A percentile compares a stretch with the other conserved stretches of the same genome.
phyloP scores from a whole-genome alignment of 2,113 vertebrate genomes.

The Setophaga kirtlandii region DNA sequence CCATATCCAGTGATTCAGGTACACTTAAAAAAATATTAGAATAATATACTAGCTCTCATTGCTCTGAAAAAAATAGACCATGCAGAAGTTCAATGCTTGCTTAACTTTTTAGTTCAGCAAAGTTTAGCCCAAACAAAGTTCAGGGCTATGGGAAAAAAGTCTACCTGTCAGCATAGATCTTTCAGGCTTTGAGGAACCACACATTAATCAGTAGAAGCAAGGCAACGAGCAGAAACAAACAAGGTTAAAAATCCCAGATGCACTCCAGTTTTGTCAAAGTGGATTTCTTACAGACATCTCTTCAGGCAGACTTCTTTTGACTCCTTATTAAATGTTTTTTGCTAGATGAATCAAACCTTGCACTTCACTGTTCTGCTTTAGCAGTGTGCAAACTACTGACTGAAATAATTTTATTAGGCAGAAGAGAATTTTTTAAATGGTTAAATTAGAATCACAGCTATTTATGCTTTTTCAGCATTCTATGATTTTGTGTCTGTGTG shows the following conservation, averaged over 20 bases:
- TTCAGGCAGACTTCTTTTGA: background rate
- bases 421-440: background rate
- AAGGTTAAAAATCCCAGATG: conserved; percentile 31
- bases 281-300: background rate
- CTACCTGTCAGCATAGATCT: conserved; percentile 6
- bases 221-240: conserved; percentile 12
- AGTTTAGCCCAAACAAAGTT: background rate
- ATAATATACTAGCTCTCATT: background rate
- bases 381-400: background rate
- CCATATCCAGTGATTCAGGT: background rate
- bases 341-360: background rate
- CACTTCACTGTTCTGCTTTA: background rate
- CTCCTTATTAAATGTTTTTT: background rate
- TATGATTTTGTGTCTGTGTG: background rate
- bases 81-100: background rate
- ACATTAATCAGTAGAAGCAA: conserved; percentile 6
- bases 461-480: background rate
- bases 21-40: background rate
- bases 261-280: conserved; percentile 18
- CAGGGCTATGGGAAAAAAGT: background rate
- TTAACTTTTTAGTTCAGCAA: background rate
- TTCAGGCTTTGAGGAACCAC: conserved; percentile 11
- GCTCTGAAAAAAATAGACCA: background rate
- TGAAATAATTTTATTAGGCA: conserved; percentile 5
- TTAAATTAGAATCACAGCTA: background rate